A percentile compares a stretch with the other conserved stretches of the same genome.
phyloP scores from a whole-genome alignment of 2,797 vertebrate genomes.

The Poeciliopsis gracilis region DNA sequence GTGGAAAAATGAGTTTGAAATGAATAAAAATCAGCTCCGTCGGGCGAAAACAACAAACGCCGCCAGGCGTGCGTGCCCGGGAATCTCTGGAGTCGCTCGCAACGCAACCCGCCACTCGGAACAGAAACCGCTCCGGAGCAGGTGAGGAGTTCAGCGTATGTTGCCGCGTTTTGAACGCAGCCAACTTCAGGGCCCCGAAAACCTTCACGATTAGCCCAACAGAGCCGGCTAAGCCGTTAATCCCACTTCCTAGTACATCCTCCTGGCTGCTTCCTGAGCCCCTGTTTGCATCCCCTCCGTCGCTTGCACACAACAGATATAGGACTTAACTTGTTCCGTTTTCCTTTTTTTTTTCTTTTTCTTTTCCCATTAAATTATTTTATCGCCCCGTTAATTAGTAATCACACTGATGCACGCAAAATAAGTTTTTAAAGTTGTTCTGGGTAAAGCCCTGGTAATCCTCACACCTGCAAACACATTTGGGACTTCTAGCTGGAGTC shows the following conservation, averaged over 20 bases:
- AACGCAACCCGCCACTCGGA: too few relatives aligned
- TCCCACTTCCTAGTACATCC: slow-evolving; percentile 4
- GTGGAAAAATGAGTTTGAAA: not conserved
- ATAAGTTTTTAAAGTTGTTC: not conserved
- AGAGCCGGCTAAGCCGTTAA: slow-evolving; percentile 1
- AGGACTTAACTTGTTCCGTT: not conserved
- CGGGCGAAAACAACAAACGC: not conserved
- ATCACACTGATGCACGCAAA: not conserved
- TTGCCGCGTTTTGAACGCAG: not conserved
- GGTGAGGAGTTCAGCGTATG: not conserved
- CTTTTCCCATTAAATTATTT: not conserved
- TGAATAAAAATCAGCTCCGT: not conserved
- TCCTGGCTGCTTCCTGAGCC: not conserved
- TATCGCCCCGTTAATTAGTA: not conserved
- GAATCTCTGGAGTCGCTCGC: too few relatives aligned
- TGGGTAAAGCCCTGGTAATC: not conserved
- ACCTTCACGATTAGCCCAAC: not conserved
- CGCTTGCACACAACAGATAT: slow-evolving; percentile 5
- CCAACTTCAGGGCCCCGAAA: not conserved
- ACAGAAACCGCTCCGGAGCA: not conserved
- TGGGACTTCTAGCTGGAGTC: not conserved
- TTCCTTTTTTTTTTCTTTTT: not conserved
- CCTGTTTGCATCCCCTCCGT: slow-evolving; percentile 4
- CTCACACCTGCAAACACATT: not conserved
- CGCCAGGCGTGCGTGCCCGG: too few relatives aligned